phyloP scores from a whole-genome alignment of 2,797 vertebrate genomes.

The Columba guinea region DNA sequence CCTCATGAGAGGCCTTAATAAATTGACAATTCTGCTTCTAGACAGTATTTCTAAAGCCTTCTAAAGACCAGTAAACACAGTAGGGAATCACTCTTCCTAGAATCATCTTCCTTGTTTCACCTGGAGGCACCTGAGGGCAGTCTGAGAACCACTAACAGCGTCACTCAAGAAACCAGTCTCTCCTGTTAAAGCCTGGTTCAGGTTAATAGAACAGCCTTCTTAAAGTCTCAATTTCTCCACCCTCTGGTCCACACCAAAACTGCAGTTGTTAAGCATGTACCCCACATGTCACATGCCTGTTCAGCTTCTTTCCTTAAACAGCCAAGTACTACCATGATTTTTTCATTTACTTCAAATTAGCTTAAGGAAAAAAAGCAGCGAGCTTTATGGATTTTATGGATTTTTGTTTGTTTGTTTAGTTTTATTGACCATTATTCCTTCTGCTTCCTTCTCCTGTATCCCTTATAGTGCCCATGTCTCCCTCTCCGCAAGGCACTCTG shows the following conservation, averaged over 20 bases:
- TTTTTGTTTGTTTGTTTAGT: background rate
- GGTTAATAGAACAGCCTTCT: background rate
- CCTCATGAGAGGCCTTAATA: background rate
- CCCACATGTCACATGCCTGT: rapidly evolving
- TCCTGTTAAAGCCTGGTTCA: background rate
- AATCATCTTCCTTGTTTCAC: background rate
- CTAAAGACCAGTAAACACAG: background rate
- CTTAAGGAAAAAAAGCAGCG: background rate
- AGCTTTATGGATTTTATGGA: too few relatives aligned
- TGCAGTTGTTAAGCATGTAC: background rate
- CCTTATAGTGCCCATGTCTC: background rate
- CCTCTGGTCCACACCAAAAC: background rate
- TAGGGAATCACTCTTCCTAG: background rate
- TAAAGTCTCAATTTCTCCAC: background rate
- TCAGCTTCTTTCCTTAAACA: background rate
- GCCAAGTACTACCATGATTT: background rate
- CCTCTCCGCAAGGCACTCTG: background rate
- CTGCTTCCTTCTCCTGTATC: background rate
- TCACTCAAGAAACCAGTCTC: conserved; percentile 1
- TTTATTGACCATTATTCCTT: background rate
- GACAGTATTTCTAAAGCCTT: background rate
- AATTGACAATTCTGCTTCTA: background rate
- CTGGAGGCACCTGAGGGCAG: background rate
- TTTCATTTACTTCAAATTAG: background rate
- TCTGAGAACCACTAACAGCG: background rate